phyloP scores from a whole-genome alignment of 2,797 vertebrate species.

The Platyrinchus mystaceus region DNA sequence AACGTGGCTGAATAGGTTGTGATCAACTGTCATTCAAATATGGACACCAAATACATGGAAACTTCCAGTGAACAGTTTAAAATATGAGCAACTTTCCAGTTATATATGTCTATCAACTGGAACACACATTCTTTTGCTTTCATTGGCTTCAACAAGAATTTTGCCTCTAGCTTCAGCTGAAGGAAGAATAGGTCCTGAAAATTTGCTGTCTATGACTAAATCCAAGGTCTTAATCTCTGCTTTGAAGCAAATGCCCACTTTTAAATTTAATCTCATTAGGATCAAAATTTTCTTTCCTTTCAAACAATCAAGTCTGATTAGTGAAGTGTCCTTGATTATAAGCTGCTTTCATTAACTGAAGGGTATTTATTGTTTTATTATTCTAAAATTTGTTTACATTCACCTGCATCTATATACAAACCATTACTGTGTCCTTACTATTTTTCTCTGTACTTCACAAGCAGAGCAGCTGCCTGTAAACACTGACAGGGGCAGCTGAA shows the following conservation, averaged over 20 bases:
- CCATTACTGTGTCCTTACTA: background rate
- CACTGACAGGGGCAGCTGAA: background rate
- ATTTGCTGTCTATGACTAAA: background rate
- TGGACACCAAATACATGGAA: background rate
- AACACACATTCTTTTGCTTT: background rate
- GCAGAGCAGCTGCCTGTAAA: background rate
- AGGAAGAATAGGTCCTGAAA: background rate
- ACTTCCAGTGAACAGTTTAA: background rate
- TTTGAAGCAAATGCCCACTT: background rate
- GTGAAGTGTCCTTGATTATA: background rate
- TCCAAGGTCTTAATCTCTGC: background rate
- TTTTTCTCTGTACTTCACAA: background rate
- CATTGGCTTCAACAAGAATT: background rate
- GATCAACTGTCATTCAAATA: background rate
- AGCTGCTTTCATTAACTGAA: background rate
- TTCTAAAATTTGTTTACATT: background rate
- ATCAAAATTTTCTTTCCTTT: constrained; percentile 39
- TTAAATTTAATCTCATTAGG: constrained; percentile 36
- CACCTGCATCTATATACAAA: background rate
- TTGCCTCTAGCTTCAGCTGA: background rate
- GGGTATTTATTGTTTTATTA: background rate
- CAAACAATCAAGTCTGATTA: constrained; percentile 14
- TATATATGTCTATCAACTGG: background rate
- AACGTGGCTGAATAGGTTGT: background rate
- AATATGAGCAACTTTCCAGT: background rate